Evolutionary conservation across 2,113 vertebrate species (phyloP).

Genomic region (Toxotes chatareus): DNA sequence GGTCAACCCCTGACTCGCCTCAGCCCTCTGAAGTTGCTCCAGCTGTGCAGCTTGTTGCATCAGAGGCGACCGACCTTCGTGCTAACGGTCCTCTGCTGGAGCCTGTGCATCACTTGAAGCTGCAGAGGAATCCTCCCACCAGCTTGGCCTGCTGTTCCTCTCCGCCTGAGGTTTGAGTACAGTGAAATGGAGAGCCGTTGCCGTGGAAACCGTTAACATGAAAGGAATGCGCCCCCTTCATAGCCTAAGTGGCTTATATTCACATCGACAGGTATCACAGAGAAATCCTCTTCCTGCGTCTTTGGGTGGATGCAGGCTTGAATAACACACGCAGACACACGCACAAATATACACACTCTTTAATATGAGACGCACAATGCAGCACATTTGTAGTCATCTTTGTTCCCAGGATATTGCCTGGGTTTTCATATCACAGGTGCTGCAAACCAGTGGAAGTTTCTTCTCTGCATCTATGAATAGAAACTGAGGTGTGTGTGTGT

Average conservation of each 20-base stretch:
- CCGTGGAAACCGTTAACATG: conserved; percentile 76
- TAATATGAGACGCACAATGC: conserved; percentile 7
- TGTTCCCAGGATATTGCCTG: not conserved
- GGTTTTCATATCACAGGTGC: not conserved
- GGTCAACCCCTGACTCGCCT: not conserved
- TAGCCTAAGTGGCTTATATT: conserved; percentile 37
- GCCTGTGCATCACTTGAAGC: not conserved
- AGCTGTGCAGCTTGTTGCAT: conserved; percentile 44
- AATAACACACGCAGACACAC: not conserved
- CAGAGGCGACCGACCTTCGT: not conserved
- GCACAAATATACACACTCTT: not conserved
- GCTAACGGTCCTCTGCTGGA: not conserved
- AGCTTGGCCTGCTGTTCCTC: conserved; percentile 11
- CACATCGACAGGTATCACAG: conserved; percentile 31
- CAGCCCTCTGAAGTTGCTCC: conserved; percentile 21
- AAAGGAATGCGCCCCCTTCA: conserved; percentile 41
- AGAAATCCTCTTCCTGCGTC: conserved; percentile 19
- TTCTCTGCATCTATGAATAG: conserved; percentile 48
- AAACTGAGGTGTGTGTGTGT: conserved; percentile 10
- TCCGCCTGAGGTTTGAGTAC: not conserved
- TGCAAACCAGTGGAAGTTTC: not conserved
- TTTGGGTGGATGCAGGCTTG: not conserved
- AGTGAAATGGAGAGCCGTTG: conserved; percentile 56
- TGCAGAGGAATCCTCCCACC: conserved; percentile 56
- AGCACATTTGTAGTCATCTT: conserved; percentile 5